Percentiles rank a stretch among this genome's conserved stretches.
phyloP scores from a whole-genome alignment of 1,140 invertebrate genomes.

The Gonioctena quinquepunctata region DNA sequence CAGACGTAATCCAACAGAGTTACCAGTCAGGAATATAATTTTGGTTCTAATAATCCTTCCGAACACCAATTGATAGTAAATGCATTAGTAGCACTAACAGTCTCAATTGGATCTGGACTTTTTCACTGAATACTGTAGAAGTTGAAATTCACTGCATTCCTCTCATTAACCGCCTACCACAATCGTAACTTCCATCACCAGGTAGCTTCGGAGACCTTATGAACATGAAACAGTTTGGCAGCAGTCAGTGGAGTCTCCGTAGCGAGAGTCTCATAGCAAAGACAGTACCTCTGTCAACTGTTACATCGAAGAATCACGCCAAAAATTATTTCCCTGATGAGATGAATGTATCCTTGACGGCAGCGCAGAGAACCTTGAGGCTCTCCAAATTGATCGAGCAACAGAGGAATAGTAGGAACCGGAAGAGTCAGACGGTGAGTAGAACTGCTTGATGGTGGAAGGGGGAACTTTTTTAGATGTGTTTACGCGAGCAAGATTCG shows the following conservation, averaged over 20 bases:
- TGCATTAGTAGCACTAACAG: no score
- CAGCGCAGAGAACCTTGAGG: conserved; percentile 67
- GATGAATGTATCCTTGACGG: conserved; percentile 57
- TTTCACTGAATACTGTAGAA: no score
- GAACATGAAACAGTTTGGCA: conserved; percentile 73
- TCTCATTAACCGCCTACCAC: background rate
- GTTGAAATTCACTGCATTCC: background rate
- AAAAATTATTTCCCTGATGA: background rate
- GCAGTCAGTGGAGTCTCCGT: conserved; percentile 68
- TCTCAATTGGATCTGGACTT: no score
- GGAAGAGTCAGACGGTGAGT: background rate
- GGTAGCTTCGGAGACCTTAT: conserved; percentile 77
- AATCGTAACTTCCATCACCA: background rate
- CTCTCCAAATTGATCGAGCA: conserved; percentile 67
- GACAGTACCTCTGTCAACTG: conserved; percentile 72
- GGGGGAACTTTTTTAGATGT: no score
- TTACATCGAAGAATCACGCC: conserved; percentile 58
- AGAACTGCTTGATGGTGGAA: background rate
- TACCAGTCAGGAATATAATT: no score
- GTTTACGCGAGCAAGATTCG: no score
- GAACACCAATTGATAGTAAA: no score
- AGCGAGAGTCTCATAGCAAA: conserved; percentile 70
- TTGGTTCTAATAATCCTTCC: no score
- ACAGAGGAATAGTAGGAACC: conserved; percentile 31
- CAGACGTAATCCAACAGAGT: no score